phyloP scores from a whole-genome alignment of 2,888 invertebrate species.

The Alsophila aescularia region DNA sequence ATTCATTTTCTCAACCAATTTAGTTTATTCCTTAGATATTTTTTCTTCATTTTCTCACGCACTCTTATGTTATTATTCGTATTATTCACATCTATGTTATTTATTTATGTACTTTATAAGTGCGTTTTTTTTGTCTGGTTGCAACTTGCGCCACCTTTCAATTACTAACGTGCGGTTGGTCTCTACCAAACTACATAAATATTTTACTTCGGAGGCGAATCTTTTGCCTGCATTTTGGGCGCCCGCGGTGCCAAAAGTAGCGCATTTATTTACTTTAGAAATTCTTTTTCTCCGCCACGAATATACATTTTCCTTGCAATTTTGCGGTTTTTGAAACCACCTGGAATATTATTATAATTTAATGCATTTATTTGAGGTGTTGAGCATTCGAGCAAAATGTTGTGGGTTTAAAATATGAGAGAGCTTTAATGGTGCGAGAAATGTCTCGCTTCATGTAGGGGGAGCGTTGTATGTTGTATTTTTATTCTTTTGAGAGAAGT shows the following conservation, averaged over 20 bases:
- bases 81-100: neutral
- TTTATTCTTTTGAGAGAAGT: no score
- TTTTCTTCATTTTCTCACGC: neutral
- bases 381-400: conserved; percentile 8
- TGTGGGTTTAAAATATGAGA: neutral
- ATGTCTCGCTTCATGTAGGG: neutral
- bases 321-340: conserved; percentile 16
- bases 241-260: conserved; percentile 16
- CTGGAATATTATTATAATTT: conserved; percentile 12
- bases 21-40: no score
- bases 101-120: neutral
- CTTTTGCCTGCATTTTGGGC: conserved; percentile 22
- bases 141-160: conserved; percentile 38
- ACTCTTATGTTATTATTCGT: neutral
- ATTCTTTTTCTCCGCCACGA: conserved; percentile 10
- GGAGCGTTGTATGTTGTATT: no score
- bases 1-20: no score
- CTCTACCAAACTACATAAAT: conserved; percentile 44
- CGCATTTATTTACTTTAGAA: conserved; percentile 20
- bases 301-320: conserved; percentile 13
- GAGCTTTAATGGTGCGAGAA: neutral
- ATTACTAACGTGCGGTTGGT: conserved; percentile 44
- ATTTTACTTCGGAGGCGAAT: conserved; percentile 40
- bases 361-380: conserved; percentile 12
- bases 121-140: conserved; percentile 6